A percentile compares a stretch with the other conserved stretches of the same genome.
phyloP scores from a whole-genome alignment of 2,888 invertebrate species.

The Candidula unifasciata region DNA sequence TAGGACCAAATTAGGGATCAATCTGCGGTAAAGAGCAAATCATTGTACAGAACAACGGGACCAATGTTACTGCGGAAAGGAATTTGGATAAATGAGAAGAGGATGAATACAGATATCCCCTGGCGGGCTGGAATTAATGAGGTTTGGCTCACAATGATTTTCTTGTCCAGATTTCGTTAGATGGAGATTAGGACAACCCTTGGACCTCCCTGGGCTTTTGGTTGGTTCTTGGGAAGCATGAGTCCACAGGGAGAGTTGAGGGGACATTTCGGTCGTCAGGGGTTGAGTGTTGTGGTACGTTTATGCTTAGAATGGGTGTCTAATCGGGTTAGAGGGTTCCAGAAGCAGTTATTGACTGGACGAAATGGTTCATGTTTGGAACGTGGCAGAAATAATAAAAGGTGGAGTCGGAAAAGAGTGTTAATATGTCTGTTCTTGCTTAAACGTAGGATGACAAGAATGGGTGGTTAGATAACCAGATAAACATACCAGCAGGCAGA shows the following conservation, averaged over 20 bases:
- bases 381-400: too few relatives aligned
- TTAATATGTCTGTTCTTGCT: neutral
- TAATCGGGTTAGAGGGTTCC: too few relatives aligned
- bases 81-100: constrained; percentile 32
- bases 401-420: neutral
- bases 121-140: constrained; percentile 29
- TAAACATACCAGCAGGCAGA: too few relatives aligned
- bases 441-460: too few relatives aligned
- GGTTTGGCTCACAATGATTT: constrained; percentile 41
- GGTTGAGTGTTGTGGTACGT: too few relatives aligned
- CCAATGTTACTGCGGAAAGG: neutral
- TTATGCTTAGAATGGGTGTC: neutral
- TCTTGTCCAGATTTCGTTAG: constrained; percentile 35
- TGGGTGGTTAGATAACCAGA: too few relatives aligned
- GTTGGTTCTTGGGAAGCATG: neutral
- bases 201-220: neutral
- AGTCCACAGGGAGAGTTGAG: neutral
- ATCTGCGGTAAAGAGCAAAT: neutral
- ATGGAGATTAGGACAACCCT: constrained; percentile 14
- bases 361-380: too few relatives aligned
- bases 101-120: constrained; percentile 37
- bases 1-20: neutral
- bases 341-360: too few relatives aligned
- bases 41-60: neutral
- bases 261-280: neutral